Conservation (phyloP, 2,888 invertebrate species). For the Trilocha varians region DNA sequence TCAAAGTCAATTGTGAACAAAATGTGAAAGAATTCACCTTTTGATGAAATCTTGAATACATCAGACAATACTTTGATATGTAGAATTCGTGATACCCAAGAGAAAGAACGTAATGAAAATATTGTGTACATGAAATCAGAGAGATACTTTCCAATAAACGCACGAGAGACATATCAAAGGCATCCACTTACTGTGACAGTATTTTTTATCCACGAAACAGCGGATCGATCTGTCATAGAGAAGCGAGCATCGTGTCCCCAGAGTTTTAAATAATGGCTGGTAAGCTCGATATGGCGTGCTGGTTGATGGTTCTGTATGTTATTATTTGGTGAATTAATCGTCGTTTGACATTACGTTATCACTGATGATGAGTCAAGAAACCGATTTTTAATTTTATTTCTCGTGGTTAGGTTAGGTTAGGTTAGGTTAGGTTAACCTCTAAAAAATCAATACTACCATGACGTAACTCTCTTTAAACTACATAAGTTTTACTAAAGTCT, state of each 20-base stretch:
- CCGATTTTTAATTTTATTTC: too few species aligned
- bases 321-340: not conserved
- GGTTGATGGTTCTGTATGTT: not conserved
- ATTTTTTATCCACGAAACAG: slow-evolving; percentile 30
- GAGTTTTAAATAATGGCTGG: slow-evolving; percentile 34
- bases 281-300: not conserved
- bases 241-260: slow-evolving; percentile 29
- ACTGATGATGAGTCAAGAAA: too few species aligned
- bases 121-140: slow-evolving; percentile 7
- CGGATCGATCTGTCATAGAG: slow-evolving; percentile 59
- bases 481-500: not conserved
- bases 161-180: slow-evolving; percentile 17
- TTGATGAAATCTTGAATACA: too few species aligned
- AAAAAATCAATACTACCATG: too few species aligned
- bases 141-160: slow-evolving; percentile 15
- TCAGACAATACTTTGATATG: not conserved
- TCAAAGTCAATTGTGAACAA: too few species aligned
- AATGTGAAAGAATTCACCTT: too few species aligned
- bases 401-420: too few species aligned
- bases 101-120: not conserved
- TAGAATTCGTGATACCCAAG: not conserved
- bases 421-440: too few species aligned
- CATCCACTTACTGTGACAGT: slow-evolving; percentile 22
- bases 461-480: too few species aligned
- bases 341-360: not conserved